phyloP scores from a whole-genome alignment of 2,113 vertebrate species.

The Azemiops feae region DNA sequence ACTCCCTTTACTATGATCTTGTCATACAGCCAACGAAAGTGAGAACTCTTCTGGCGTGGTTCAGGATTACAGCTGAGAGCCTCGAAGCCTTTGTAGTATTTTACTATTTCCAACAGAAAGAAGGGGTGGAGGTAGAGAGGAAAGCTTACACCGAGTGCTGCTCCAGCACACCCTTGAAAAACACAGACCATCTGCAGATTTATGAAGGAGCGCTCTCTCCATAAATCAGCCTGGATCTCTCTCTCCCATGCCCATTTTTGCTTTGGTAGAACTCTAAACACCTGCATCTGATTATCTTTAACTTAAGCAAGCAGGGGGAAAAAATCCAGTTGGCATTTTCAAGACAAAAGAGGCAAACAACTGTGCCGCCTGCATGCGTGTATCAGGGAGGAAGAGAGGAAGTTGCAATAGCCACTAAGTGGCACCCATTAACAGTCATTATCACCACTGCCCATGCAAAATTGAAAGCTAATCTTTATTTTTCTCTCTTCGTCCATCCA shows the following conservation, averaged over 20 bases:
- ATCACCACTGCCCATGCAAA: slow-evolving; percentile 9
- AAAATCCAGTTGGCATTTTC: background rate
- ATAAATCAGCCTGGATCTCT: slow-evolving; percentile 34
- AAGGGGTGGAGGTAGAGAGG: background rate
- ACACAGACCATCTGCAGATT: slow-evolving; percentile 26
- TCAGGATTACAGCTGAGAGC: background rate
- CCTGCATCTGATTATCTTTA: slow-evolving; percentile 32
- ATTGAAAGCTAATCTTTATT: slow-evolving; percentile 23
- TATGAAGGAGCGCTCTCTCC: slow-evolving; percentile 12
- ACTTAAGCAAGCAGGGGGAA: background rate
- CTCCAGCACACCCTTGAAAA: background rate
- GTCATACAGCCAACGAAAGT: background rate
- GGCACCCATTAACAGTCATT: slow-evolving; percentile 16
- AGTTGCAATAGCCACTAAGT: background rate
- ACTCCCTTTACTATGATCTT: background rate
- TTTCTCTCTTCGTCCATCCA: background rate
- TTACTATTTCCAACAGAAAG: background rate
- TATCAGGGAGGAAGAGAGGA: background rate
- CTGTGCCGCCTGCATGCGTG: background rate
- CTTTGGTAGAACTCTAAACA: slow-evolving; percentile 8
- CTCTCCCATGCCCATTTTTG: background rate
- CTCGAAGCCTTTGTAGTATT: background rate
- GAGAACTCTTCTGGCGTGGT: background rate
- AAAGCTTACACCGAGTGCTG: background rate
- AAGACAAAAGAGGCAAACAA: slow-evolving; percentile 6